A percentile compares a stretch with the other conserved stretches of the same genome.
phyloP scores from a whole-genome alignment of 2,797 vertebrate genomes.

The Macrochelys suwanniensis region DNA sequence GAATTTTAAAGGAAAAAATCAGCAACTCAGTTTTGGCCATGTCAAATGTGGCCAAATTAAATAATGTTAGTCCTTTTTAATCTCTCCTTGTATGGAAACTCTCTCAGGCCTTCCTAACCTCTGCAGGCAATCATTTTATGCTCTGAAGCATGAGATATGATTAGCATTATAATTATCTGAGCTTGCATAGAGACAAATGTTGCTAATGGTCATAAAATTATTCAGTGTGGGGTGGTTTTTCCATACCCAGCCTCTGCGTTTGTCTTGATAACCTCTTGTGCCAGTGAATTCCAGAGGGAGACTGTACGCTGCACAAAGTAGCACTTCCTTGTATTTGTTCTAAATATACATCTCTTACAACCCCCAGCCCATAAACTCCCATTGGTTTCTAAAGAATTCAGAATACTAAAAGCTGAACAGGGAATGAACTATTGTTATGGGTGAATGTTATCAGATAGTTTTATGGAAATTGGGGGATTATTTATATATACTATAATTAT shows the following conservation, averaged over 20 bases:
- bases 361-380: conserved; percentile 38
- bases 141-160: conserved; percentile 77
- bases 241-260: conserved; percentile 47
- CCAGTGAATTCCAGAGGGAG: conserved; percentile 51
- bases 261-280: conserved; percentile 63
- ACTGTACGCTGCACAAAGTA: conserved; percentile 38
- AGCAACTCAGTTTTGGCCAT: not conserved
- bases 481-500: conserved; percentile 70
- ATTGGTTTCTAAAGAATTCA: conserved; percentile 58
- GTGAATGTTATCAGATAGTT: conserved; percentile 71
- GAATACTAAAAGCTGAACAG: conserved; percentile 62
- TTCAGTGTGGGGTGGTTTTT: conserved; percentile 46
- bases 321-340: conserved; percentile 69
- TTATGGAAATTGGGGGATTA: conserved; percentile 73
- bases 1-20: not conserved
- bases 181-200: conserved; percentile 72
- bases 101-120: conserved; percentile 69
- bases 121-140: conserved; percentile 74
- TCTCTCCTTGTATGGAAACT: conserved; percentile 56
- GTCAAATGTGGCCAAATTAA: conserved; percentile 53
- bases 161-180: conserved; percentile 74
- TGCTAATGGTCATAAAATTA: conserved; percentile 80
- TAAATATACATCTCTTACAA: conserved; percentile 65
- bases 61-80: conserved; percentile 56
- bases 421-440: conserved; percentile 73